Base-by-base conservation (phyloP, 2,888 invertebrate genomes). In the Napeogenes inachia region DNA sequence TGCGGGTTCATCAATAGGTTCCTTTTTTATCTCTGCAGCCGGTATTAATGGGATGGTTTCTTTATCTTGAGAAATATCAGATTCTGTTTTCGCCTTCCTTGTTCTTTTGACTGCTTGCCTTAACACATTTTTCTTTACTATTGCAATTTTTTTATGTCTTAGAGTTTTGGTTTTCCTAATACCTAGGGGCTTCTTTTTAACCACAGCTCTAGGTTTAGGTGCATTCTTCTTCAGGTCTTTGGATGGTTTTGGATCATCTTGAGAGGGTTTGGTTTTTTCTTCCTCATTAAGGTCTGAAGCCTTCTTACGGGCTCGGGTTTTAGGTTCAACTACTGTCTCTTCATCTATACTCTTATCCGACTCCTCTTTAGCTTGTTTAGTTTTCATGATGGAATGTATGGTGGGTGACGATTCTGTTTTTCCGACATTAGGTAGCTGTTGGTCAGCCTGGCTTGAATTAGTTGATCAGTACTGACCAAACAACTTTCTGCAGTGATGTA, bases 381-480 rank as follows among this genome's bases (percentile, higher is more conserved):
- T 89, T 85, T 90, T 90, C 90, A 90, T 90, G 84, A 81, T 90
- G 89, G 88, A 89, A 89, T 90, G 86, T 88, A 76, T 81, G 81
- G 82, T 82, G 84, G 85, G 81, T 84, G 79, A 75, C 75, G 74
- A 73, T 77, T 84, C 85, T 82, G 87, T 88, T 82, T 77, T 79
- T 82, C 80, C 87, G 90, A 89, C 90, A 90, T 90, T 78, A 89
- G 90, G 89, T 81, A 82, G 63, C 68, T 72, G 70, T 64, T 64
- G 63, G 50, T 81, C 81, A 73, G 74, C 73, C 75, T 74, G 73
- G 55, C 54, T 60, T 46, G 56, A 47, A 47, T 64, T 35, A 57
- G 64, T 59, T 64, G 57, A 59, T 59, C 55, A 45, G 56, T 50
- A 54, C 42, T 45, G 42, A 60, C 33, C 54, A 58, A 45, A 45